These are phyloP conservation scores for Aphis craccivora DNA, from an alignment of 1,140 invertebrate species.

Conservation along the genomic window DNA sequence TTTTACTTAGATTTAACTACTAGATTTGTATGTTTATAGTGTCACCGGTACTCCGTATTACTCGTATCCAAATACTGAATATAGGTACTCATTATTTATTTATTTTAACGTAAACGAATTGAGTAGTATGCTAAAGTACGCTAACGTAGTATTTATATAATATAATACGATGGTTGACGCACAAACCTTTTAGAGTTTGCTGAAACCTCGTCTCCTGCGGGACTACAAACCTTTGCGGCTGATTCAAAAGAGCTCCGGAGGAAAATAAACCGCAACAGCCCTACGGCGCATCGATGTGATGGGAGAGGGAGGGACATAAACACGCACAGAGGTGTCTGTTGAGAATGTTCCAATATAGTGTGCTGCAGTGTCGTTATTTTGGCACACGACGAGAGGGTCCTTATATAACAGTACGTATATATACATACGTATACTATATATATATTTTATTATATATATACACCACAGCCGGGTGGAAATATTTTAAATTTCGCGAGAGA, in stretches of 20 bases:
- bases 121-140: background rate
- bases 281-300: background rate
- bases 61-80: background rate
- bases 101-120: background rate
- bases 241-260: slow-evolving; percentile 44
- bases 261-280: background rate
- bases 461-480: slow-evolving; percentile 27
- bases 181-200: slow-evolving; percentile 45
- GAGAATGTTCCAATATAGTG: slow-evolving; percentile 49
- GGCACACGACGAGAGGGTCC: slow-evolving; percentile 47
- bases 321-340: slow-evolving; percentile 36
- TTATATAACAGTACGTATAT: background rate
- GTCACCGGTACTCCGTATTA: background rate
- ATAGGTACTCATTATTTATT: background rate
- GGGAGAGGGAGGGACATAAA: background rate
- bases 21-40: background rate
- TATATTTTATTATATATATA: background rate
- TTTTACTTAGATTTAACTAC: background rate
- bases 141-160: background rate
- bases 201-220: slow-evolving; percentile 50
- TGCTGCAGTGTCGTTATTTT: slow-evolving; percentile 35
- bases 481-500: slow-evolving; percentile 3
- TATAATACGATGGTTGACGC: slow-evolving; percentile 11
- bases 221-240: background rate
- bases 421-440: background rate